Percentiles rank a stretch among this genome's conserved stretches.
Conservation (phyloP, 2,797 vertebrate species). For the Aplochiton taeniatus region DNA sequence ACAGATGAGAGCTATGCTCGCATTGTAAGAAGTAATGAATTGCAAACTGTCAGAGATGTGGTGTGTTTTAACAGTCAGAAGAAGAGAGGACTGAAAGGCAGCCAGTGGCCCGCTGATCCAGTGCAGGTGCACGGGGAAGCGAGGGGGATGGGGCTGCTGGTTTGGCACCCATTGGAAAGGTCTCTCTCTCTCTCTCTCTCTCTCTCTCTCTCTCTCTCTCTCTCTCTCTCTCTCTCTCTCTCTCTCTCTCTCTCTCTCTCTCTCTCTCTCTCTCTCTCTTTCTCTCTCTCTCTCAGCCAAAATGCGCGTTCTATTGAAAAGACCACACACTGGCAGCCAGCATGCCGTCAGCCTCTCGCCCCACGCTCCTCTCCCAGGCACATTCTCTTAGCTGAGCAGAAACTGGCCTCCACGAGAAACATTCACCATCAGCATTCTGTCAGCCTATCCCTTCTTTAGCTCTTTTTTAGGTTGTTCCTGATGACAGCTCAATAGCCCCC, state of each 20-base stretch:
- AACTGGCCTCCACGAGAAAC: slow-evolving; percentile 42
- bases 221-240: slow-evolving; percentile 6
- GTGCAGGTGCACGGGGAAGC: slow-evolving; percentile 94
- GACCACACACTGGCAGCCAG: slow-evolving; percentile 98
- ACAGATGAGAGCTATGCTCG: slow-evolving; percentile 44
- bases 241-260: slow-evolving; percentile 11
- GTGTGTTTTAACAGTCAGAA: slow-evolving; percentile 81
- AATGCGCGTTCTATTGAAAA: slow-evolving; percentile 87
- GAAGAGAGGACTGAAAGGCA: slow-evolving; percentile 85
- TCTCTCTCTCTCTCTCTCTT: slow-evolving; percentile 20
- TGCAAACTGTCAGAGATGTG: slow-evolving; percentile 89
- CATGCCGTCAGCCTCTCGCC: slow-evolving; percentile 85
- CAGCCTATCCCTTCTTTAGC: slow-evolving; percentile 41
- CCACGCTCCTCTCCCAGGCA: slow-evolving; percentile 72
- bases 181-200: slow-evolving; percentile 1
- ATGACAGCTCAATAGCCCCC: slow-evolving; percentile 59
- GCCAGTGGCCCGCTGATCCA: slow-evolving; percentile 89
- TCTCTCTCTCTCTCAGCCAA: slow-evolving; percentile 62
- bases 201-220: slow-evolving; percentile 7
- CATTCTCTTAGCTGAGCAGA: slow-evolving; percentile 19
- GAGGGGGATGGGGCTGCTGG: slow-evolving; percentile 68
- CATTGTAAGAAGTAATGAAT: slow-evolving; percentile 88
- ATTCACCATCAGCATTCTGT: not conserved
- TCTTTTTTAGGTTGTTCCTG: slow-evolving; percentile 58
- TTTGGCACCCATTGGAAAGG: no score